Percentiles rank a stretch among this genome's conserved stretches.
These are phyloP conservation scores for Epistrophe eligans DNA, from an alignment of 2,888 invertebrate genomes.

Conservation along the genomic window DNA sequence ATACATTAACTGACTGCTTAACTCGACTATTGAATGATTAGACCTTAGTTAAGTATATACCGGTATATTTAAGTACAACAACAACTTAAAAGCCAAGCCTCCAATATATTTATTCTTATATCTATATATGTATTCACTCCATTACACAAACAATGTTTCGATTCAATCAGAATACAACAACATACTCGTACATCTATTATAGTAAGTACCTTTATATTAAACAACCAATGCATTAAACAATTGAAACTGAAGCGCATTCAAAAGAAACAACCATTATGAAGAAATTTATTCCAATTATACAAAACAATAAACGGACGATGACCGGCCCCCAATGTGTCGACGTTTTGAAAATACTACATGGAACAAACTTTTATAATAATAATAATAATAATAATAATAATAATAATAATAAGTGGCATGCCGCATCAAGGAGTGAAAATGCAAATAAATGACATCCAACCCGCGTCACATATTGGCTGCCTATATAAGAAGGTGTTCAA, in stretches of 20 bases:
- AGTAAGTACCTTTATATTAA: background rate
- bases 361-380: background rate
- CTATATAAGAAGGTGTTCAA: slow-evolving; percentile 17
- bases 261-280: slow-evolving; percentile 23
- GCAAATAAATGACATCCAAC: slow-evolving; percentile 10
- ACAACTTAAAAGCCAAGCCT: slow-evolving; percentile 11
- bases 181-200: background rate
- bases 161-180: background rate
- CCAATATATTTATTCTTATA: background rate
- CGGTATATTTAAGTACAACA: background rate
- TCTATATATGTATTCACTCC: background rate
- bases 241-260: slow-evolving; percentile 51
- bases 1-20: too few species aligned
- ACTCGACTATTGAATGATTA: too few species aligned
- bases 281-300: slow-evolving; percentile 53
- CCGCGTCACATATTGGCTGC: background rate
- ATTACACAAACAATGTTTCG: background rate
- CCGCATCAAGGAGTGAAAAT: slow-evolving; percentile 6
- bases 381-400: background rate
- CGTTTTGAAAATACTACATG: background rate
- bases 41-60: too few species aligned
- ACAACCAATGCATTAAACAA: slow-evolving; percentile 44
- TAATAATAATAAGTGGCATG: slow-evolving; percentile 24
- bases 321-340: slow-evolving; percentile 49
- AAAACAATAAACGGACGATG: slow-evolving; percentile 46